phyloP scores from a whole-genome alignment of 2,797 vertebrate genomes.

The Argyrosomus regius region DNA sequence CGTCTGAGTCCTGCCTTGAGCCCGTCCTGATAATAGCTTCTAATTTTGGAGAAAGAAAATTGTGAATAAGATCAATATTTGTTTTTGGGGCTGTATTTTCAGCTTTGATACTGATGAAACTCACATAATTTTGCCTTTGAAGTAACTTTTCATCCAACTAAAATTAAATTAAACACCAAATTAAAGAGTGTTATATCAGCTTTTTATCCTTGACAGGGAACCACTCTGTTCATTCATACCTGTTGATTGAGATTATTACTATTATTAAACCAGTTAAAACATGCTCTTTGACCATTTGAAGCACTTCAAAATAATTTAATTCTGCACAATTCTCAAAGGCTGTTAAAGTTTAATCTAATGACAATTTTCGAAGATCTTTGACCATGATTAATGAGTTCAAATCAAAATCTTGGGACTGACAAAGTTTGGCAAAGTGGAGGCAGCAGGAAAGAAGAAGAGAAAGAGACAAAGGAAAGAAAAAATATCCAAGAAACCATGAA shows the following conservation, averaged over 20 bases:
- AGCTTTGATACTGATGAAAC: background rate
- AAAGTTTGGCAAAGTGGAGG: background rate
- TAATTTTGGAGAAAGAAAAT: background rate
- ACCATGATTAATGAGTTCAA: background rate
- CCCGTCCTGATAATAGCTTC: too few species aligned
- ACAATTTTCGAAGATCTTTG: background rate
- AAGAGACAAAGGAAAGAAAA: background rate
- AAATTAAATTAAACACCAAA: background rate
- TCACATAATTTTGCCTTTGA: background rate
- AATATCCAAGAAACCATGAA: background rate
- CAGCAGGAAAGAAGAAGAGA: background rate
- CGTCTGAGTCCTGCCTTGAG: too few species aligned
- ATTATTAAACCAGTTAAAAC: background rate
- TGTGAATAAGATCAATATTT: background rate
- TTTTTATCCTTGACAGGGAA: constrained; percentile 4
- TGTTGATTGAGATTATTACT: background rate
- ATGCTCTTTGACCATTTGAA: background rate
- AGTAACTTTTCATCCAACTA: background rate
- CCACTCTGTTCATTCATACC: constrained; percentile 4
- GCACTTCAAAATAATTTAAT: background rate
- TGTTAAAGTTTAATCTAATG: background rate
- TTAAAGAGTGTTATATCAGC: background rate
- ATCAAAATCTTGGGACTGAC: constrained; percentile 14
- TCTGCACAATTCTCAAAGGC: constrained; percentile 1
- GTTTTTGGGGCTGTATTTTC: background rate